Conservation (phyloP, 35 echinoderm and acorn worm species). For the Anneissia japonica region DNA sequence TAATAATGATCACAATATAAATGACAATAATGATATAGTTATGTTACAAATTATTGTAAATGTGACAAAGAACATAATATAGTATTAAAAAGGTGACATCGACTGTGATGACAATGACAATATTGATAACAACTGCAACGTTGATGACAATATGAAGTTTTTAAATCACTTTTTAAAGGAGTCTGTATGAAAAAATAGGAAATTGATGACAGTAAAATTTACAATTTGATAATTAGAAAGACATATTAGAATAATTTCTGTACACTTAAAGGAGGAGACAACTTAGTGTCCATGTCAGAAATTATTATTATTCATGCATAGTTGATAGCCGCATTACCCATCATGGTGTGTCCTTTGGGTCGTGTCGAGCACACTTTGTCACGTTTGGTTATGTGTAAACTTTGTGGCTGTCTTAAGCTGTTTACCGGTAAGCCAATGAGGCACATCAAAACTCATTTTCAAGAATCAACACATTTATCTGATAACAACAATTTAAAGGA, state of each 20-base stretch:
- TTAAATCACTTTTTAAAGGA: too few species aligned
- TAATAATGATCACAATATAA: too few species aligned
- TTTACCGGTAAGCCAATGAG: not conserved
- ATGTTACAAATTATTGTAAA: too few species aligned
- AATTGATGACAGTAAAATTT: too few species aligned
- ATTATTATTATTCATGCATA: not conserved
- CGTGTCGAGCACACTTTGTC: not conserved
- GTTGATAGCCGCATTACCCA: not conserved
- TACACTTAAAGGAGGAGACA: not conserved
- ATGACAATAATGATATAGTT: too few species aligned
- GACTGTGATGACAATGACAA: too few species aligned
- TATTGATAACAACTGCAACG: too few species aligned
- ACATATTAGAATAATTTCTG: not conserved
- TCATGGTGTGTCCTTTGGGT: not conserved
- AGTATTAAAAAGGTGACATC: too few species aligned
- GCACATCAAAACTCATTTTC: not conserved
- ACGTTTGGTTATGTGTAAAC: not conserved
- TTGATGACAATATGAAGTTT: too few species aligned
- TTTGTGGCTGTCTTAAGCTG: not conserved
- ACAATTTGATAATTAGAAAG: too few species aligned
- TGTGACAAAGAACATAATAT: too few species aligned
- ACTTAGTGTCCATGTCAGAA: not conserved
- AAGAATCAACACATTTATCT: not conserved
- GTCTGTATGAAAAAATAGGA: too few species aligned
- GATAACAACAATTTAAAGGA: not conserved